Evolutionary conservation across 1,140 invertebrate species (phyloP).

Genomic region (Drosophila eugracilis): DNA sequence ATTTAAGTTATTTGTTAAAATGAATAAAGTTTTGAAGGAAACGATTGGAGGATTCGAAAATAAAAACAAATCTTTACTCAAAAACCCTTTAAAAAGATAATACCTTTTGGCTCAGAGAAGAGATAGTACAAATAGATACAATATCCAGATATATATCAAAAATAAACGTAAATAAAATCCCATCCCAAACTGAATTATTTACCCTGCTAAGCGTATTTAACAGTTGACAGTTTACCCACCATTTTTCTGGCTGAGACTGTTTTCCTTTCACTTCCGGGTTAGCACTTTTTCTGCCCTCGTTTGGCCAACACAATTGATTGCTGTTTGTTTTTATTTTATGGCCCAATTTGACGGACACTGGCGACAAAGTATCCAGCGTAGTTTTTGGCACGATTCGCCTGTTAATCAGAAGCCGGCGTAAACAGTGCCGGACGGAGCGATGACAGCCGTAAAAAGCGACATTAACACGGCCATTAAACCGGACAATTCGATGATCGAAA

Average conservation of each 20-base stretch:
- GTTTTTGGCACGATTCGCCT: constrained; percentile 28
- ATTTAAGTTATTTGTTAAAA: background rate
- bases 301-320: constrained; percentile 26
- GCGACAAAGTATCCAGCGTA: constrained; percentile 10
- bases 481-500: constrained; percentile 64
- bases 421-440: constrained; percentile 27
- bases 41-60: too few species aligned
- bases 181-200: background rate
- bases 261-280: constrained; percentile 24
- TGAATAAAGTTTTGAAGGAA: too few species aligned
- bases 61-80: too few species aligned
- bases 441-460: constrained; percentile 58
- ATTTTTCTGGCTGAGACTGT: constrained; percentile 8
- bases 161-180: background rate
- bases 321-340: constrained; percentile 44
- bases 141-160: too few species aligned
- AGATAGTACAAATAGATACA: too few species aligned
- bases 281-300: background rate
- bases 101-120: too few species aligned
- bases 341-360: constrained; percentile 16
- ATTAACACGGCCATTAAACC: constrained; percentile 59
- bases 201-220: constrained; percentile 23
- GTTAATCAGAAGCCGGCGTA: constrained; percentile 35
- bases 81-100: too few species aligned
- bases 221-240: constrained; percentile 32